These are phyloP conservation scores for Entomobrya multifasciata DNA, from an alignment of 2,888 invertebrate species.

Conservation along the genomic window DNA sequence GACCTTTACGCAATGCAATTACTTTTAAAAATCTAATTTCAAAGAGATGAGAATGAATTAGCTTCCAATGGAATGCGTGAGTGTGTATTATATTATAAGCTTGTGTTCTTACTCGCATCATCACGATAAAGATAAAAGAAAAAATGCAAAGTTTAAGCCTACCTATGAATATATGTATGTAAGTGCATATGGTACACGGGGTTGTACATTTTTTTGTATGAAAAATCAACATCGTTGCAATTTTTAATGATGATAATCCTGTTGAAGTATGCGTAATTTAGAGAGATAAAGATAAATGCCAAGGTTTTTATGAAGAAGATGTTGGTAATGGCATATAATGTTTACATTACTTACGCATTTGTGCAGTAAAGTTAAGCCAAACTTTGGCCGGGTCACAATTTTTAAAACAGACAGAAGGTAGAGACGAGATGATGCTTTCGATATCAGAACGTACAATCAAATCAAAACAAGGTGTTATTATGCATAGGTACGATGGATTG, in stretches of 20 bases:
- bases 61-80: conserved; percentile 43
- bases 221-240: conserved; percentile 2
- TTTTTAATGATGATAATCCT: conserved; percentile 15
- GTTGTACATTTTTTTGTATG: not conserved
- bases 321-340: conserved; percentile 53
- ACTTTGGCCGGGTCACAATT: conserved; percentile 31
- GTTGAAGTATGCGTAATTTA: not conserved
- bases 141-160: not conserved
- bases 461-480: conserved; percentile 32
- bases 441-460: conserved; percentile 23
- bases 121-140: not conserved
- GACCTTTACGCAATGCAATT: conserved; percentile 52
- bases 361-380: conserved; percentile 16
- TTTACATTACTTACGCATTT: conserved; percentile 44
- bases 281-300: conserved; percentile 40
- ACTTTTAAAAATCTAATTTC: conserved; percentile 37
- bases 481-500: conserved; percentile 8
- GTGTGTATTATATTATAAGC: not conserved
- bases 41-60: conserved; percentile 24
- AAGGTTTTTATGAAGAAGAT: conserved; percentile 52
- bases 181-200: not conserved
- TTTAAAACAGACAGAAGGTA: conserved; percentile 12
- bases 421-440: conserved; percentile 36
- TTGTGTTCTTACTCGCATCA: not conserved
- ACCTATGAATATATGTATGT: too few relatives aligned